Conservation (phyloP, 2,113 vertebrate species). For the Trachemys scripta region DNA sequence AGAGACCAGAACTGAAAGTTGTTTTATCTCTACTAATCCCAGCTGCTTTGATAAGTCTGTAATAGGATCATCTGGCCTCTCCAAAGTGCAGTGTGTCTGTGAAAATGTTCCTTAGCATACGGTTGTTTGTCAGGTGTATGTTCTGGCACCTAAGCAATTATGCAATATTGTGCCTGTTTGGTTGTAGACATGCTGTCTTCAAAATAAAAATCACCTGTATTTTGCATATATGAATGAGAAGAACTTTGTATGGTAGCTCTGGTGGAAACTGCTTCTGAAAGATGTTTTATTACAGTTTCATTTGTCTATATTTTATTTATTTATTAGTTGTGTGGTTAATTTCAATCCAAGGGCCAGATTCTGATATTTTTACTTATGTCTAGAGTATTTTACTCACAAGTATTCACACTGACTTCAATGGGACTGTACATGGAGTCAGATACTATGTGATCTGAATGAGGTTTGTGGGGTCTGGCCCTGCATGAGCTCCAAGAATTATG, state of each 20-base stretch:
- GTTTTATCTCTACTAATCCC: constrained; percentile 76
- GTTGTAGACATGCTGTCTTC: rapidly evolving
- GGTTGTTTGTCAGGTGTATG: constrained; percentile 28
- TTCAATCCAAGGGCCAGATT: neutral
- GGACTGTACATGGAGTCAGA: rapidly evolving
- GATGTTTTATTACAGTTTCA: neutral
- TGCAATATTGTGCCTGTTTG: rapidly evolving
- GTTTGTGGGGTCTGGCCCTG: neutral
- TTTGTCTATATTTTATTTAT: neutral
- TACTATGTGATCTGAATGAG: neutral
- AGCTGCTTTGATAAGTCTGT: constrained; percentile 79
- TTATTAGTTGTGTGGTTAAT: neutral
- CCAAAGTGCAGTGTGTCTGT: constrained; percentile 26
- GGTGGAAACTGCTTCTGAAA: neutral
- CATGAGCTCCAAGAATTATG: neutral
- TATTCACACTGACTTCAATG: neutral
- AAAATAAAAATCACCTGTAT: neutral
- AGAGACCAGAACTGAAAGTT: constrained; percentile 73
- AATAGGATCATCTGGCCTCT: constrained; percentile 76
- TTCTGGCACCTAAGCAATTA: neutral
- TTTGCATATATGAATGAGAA: neutral
- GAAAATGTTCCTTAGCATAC: constrained; percentile 29
- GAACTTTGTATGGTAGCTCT: neutral
- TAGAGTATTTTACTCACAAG: neutral
- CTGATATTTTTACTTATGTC: rapidly evolving